phyloP scores from a whole-genome alignment of 2,113 vertebrate species.

The Microcebus murinus region DNA sequence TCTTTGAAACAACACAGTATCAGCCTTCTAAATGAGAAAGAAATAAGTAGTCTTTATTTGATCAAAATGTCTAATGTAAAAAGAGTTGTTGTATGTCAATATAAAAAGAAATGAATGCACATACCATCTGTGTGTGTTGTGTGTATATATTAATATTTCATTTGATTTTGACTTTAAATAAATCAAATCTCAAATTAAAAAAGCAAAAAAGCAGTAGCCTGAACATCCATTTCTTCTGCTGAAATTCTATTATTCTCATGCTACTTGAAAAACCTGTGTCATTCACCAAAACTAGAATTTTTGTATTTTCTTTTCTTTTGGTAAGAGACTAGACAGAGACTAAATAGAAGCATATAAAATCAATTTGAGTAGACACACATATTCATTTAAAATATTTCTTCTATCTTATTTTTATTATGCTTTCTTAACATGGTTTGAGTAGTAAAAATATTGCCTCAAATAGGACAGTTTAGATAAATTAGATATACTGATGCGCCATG shows the following conservation, averaged over 20 bases:
- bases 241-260: background rate
- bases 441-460: background rate
- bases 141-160: background rate
- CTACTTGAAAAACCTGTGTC: background rate
- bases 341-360: background rate
- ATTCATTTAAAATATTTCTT: background rate
- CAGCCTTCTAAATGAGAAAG: background rate
- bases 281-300: background rate
- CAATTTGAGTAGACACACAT: background rate
- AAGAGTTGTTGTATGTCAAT: background rate
- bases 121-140: background rate
- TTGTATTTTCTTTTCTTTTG: background rate
- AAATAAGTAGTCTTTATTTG: conserved; percentile 5
- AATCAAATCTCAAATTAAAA: background rate
- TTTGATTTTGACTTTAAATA: background rate
- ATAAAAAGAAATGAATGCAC: background rate
- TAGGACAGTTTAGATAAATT: background rate
- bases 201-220: background rate
- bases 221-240: background rate
- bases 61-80: background rate
- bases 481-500: background rate
- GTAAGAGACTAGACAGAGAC: background rate
- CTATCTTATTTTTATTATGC: background rate
- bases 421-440: background rate
- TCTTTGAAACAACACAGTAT: background rate